These are phyloP conservation scores for Indri indri DNA, from an alignment of 2,113 vertebrate species.

Conservation along the genomic window DNA sequence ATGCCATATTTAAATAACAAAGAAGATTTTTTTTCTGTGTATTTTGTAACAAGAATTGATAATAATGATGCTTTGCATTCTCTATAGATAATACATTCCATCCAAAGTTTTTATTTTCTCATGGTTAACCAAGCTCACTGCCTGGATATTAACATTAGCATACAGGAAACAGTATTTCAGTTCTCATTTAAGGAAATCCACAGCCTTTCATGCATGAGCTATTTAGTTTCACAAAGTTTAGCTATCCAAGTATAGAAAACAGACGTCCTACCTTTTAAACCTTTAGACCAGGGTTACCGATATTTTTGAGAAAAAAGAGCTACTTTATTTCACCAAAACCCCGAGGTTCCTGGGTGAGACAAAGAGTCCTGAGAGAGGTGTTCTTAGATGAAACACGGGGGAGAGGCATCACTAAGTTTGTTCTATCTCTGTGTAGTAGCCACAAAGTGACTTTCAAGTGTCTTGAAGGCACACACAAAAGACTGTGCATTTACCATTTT, in stretches of 20 bases:
- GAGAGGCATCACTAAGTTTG: no score
- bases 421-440: neutral
- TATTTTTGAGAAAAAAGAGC: neutral
- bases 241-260: neutral
- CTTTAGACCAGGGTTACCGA: neutral
- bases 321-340: neutral
- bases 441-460: neutral
- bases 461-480: neutral
- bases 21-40: constrained; percentile 52
- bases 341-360: neutral
- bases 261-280: neutral
- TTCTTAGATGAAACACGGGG: neutral
- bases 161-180: neutral
- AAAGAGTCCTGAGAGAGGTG: neutral
- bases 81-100: constrained; percentile 62
- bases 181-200: neutral
- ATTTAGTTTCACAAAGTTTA: neutral
- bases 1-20: constrained; percentile 70
- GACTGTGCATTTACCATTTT: neutral
- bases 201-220: neutral
- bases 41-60: constrained; percentile 70
- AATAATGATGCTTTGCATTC: constrained; percentile 55
- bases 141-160: neutral
- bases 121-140: neutral
- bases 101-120: constrained; percentile 61